phyloP scores from a whole-genome alignment of 2,888 invertebrate species.

The Sphaerolaimus hirsutus region DNA sequence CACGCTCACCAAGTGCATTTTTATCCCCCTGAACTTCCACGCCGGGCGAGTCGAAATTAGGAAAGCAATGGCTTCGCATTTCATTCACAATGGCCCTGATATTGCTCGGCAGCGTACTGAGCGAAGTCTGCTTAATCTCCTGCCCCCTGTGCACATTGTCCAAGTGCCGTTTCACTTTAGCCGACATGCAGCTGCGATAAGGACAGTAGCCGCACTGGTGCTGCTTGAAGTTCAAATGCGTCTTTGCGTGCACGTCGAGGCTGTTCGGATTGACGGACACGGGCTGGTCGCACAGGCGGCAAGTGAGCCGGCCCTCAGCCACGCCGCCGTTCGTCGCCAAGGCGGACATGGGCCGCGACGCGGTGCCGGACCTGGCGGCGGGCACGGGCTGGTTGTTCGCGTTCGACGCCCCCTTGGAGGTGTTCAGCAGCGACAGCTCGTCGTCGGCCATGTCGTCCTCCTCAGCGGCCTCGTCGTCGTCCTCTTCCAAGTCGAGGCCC shows the following conservation, averaged over 20 bases:
- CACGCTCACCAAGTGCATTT: too few species aligned
- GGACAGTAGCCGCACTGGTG: conserved; percentile 5
- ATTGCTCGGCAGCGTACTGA: neutral
- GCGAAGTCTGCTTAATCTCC: neutral
- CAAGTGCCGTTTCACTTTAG: conserved; percentile 7
- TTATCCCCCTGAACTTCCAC: too few species aligned
- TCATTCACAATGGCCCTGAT: conserved; percentile 2
- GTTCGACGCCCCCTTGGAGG: neutral
- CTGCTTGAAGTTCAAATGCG: conserved; percentile 7
- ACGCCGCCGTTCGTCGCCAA: neutral
- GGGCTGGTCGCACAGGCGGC: conserved; percentile 3
- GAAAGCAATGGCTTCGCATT: conserved; percentile 3
- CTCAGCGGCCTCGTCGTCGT: neutral
- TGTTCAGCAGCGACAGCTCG: neutral
- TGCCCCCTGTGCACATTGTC: conserved; percentile 5
- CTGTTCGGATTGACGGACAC: conserved; percentile 5
- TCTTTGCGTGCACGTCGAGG: conserved; percentile 6
- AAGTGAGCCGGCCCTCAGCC: conserved; percentile 1
- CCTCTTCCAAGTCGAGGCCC: neutral
- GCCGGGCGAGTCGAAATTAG: too few species aligned
- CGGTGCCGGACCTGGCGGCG: neutral
- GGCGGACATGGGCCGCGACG: neutral
- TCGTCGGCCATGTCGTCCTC: neutral
- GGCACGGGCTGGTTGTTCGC: neutral
- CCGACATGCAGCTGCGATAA: conserved; percentile 5